Evolutionary conservation across 2,888 invertebrate species (phyloP).

Genomic region (Macrosoma leucophasiata): DNA sequence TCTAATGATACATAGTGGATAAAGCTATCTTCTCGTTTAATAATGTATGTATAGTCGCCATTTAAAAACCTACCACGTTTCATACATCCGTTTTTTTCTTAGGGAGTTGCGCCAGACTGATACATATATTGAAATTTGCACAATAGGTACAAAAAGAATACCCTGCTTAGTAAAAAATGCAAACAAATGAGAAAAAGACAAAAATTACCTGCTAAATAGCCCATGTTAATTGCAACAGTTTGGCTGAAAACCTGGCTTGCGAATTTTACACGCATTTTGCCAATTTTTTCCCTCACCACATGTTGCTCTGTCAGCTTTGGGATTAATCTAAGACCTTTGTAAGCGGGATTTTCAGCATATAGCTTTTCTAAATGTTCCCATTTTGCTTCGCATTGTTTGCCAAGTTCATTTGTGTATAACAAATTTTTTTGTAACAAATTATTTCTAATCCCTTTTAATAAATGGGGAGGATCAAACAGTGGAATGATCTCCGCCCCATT

Average conservation of each 20-base stretch:
- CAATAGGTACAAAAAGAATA: too few species aligned
- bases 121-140: too few species aligned
- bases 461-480: slow-evolving; percentile 11
- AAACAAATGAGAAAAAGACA: too few species aligned
- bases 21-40: too few species aligned
- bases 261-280: slow-evolving; percentile 18
- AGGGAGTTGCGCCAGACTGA: too few species aligned
- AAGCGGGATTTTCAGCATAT: slow-evolving; percentile 5
- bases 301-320: slow-evolving; percentile 16
- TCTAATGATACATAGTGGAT: too few species aligned
- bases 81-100: too few species aligned
- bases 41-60: too few species aligned
- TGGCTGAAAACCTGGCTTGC: slow-evolving; percentile 16
- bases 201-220: slow-evolving; percentile 2
- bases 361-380: slow-evolving; percentile 11
- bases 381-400: slow-evolving; percentile 10
- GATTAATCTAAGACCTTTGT: slow-evolving; percentile 12
- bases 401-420: slow-evolving; percentile 10
- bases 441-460: slow-evolving; percentile 14
- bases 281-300: slow-evolving; percentile 7
- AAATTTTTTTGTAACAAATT: slow-evolving; percentile 13
- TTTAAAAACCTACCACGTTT: too few species aligned
- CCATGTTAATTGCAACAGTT: slow-evolving; percentile 7
- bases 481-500: slow-evolving; percentile 8
- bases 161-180: too few species aligned